Percentiles rank a stretch among this genome's conserved stretches.
phyloP scores from a whole-genome alignment of 1,140 invertebrate species.

The Drosophila pectinifera region DNA sequence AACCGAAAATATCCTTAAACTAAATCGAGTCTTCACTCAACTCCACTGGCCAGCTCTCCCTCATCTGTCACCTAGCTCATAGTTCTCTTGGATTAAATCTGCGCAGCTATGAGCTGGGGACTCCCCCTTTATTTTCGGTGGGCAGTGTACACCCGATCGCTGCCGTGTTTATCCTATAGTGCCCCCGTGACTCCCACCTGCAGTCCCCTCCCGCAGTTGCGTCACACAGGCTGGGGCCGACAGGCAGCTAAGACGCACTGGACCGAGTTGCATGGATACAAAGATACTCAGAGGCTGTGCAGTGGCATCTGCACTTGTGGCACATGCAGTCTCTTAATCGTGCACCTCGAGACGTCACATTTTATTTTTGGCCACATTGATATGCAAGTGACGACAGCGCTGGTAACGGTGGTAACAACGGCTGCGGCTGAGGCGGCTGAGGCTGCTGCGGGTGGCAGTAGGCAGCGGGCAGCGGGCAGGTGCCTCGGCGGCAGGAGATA shows the following conservation, averaged over 20 bases:
- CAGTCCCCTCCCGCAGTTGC: too few relatives aligned
- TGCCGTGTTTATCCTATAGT: slow-evolving; percentile 65
- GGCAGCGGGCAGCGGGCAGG: slow-evolving; percentile 2
- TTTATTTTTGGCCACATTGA: slow-evolving; percentile 76
- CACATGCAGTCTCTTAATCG: slow-evolving; percentile 58
- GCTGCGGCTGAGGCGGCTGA: too few relatives aligned
- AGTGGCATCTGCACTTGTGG: slow-evolving; percentile 70
- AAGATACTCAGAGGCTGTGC: slow-evolving; percentile 11
- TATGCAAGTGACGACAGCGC: slow-evolving; percentile 73
- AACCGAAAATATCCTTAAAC: too few relatives aligned
- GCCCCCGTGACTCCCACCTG: not conserved
- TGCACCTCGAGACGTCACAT: slow-evolving; percentile 72
- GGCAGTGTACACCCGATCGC: slow-evolving; percentile 7
- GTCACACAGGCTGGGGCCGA: slow-evolving; percentile 40
- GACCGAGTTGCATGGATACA: slow-evolving; percentile 18
- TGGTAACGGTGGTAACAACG: slow-evolving; percentile 10
- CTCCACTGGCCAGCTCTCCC: too few relatives aligned
- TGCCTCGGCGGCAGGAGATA: slow-evolving; percentile 40
- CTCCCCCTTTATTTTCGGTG: slow-evolving; percentile 19
- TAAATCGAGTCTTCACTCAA: too few relatives aligned
- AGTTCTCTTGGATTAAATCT: too few relatives aligned
- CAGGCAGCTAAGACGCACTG: slow-evolving; percentile 71
- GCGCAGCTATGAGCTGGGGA: too few relatives aligned
- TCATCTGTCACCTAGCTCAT: too few relatives aligned
- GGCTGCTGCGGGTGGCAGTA: slow-evolving; percentile 22